phyloP scores from a whole-genome alignment of 1,140 invertebrate species.

The Zaprionus inermis region DNA sequence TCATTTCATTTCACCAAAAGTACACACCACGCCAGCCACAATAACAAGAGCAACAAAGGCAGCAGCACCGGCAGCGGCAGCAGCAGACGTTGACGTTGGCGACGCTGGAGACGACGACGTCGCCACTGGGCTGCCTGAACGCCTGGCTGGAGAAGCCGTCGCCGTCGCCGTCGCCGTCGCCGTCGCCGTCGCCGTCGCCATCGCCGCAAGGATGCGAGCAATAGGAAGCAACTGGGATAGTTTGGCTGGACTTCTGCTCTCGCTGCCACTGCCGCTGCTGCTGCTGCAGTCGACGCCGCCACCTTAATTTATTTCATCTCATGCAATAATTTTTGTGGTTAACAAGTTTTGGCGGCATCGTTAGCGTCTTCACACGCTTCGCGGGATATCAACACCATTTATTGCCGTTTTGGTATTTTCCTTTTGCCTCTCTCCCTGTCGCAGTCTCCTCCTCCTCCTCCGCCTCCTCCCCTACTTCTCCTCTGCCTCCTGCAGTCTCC shows the following conservation, averaged over 20 bases:
- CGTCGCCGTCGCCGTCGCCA: conserved; percentile 67
- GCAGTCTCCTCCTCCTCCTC: conserved; percentile 6
- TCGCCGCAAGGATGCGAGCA: conserved; percentile 76
- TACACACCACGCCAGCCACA: conserved; percentile 55
- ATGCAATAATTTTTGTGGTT: conserved; percentile 83
- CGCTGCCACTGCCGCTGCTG: conserved; percentile 22
- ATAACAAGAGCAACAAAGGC: conserved; percentile 34
- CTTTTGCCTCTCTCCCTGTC: conserved; percentile 43
- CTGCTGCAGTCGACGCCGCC: conserved; percentile 71
- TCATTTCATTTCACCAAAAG: conserved; percentile 81
- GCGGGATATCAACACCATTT: conserved; percentile 84
- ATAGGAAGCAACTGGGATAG: conserved; percentile 74
- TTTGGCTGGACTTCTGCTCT: conserved; percentile 41
- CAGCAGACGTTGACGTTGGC: conserved; percentile 38
- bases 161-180: conserved; percentile 65
- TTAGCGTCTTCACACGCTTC: conserved; percentile 84
- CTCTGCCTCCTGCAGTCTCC: neutral
- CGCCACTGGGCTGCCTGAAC: conserved; percentile 55
- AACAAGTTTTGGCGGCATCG: conserved; percentile 83
- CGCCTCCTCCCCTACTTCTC: neutral
- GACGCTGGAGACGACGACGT: conserved; percentile 47
- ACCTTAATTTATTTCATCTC: conserved; percentile 83
- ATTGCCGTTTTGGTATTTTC: conserved; percentile 83
- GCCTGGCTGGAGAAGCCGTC: conserved; percentile 47
- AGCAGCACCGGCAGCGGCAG: conserved; percentile 37